These are phyloP conservation scores for Ciona savignyi DNA, from an alignment of 23 tunicate genomes.

Conservation along the genomic window DNA sequence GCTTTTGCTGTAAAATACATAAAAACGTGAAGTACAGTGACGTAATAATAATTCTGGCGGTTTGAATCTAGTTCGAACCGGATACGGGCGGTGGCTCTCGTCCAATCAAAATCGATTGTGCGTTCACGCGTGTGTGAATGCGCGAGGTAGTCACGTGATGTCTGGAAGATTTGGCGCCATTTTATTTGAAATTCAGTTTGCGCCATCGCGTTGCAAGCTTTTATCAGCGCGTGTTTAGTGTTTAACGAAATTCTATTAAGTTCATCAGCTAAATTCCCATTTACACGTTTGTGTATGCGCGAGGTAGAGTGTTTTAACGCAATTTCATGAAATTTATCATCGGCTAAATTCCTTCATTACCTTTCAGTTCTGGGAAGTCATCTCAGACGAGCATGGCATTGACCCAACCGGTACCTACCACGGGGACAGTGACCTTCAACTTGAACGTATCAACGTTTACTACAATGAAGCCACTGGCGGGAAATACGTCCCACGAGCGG, in stretches of 20 bases:
- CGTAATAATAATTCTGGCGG: too few species aligned
- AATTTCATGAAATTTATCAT: too few species aligned
- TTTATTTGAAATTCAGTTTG: neutral
- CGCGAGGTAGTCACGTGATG: neutral
- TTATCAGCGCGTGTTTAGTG: too few species aligned
- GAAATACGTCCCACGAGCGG: slow-evolving; percentile 85
- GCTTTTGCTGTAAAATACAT: too few species aligned
- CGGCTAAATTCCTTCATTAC: too few species aligned
- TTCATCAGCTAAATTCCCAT: neutral
- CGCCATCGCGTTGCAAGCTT: too few species aligned
- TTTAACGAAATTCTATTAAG: neutral
- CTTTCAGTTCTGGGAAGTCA: slow-evolving; percentile 86
- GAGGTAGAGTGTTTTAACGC: too few species aligned
- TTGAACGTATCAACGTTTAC: slow-evolving; percentile 82
- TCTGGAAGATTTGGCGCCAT: slow-evolving; percentile 1
- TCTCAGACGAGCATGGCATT: slow-evolving; percentile 84
- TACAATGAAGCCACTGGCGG: slow-evolving; percentile 85
- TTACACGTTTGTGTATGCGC: neutral
- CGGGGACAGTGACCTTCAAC: slow-evolving; percentile 86
- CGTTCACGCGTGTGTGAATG: neutral
- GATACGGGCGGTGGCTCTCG: neutral
- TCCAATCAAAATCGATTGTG: neutral
- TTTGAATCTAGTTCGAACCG: neutral
- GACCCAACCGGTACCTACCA: slow-evolving; percentile 85
- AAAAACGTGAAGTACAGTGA: too few species aligned